Evolutionary conservation across 2,797 vertebrate genomes (phyloP), one percentile per base, ranked within the genome.

Genomic region (Hoplostethus atlanticus): DNA sequence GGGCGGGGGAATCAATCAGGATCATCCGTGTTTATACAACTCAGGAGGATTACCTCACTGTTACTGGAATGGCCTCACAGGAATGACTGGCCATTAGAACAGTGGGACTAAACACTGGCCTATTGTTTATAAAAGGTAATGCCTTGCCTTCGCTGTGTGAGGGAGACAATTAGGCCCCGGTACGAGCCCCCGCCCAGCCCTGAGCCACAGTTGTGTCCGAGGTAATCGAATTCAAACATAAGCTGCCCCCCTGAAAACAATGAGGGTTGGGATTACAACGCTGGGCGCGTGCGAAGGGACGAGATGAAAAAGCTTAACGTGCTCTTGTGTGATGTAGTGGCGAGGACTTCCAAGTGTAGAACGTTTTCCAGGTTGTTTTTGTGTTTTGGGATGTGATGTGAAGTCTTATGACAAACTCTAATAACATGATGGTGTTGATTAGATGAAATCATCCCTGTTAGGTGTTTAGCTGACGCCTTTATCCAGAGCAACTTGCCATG

Each of bases 41-140:
- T 87, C 83, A 55, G 84, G 76, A 21, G 88, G 85, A 92, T 94
- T 93, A 94, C 88, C 89, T 94, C 90, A 92, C 84, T 83, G 87
- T 88, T 87, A 88, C 79, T 71, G 74, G 72, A 85, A 79, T 65
- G 13, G 76, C 83, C 85, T 83, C 83, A 75, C 81, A 89, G 80
- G 82, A 92, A 93, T 83, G 83, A 84, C 85, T 70, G 78, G 73
- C 90, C 89, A 86, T 92, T 85, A 91, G 85, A 83, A 91, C 90
- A 85, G 87, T 70, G 88, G 79, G 87, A 85, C 90, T 93, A 86
- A 91, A 91, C 92, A 85, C 81, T 74, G 80, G 15, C 73, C 71
- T 12, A 69, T 67, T 90, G 93, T 93, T 93, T 93, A 92, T 84
- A 89, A 73, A 90, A 87, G 88, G 84, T 90, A 87, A 86, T 47